These are phyloP conservation scores for Armadillidium nasatum DNA, from an alignment of 1,140 invertebrate species.

Conservation along the genomic window DNA sequence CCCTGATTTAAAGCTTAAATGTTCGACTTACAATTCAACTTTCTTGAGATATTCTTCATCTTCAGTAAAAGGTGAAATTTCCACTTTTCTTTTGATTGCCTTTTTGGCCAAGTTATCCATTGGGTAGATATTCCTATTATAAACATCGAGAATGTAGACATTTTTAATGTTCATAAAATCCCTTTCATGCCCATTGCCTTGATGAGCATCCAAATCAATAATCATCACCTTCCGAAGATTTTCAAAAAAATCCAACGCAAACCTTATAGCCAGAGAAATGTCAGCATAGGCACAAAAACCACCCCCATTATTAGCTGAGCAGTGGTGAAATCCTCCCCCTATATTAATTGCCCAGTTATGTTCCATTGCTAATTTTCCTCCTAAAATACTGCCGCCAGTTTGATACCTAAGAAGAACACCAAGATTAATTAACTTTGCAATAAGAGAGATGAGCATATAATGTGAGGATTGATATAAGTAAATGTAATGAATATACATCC, in stretches of 20 bases:
- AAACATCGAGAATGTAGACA: conserved; percentile 82
- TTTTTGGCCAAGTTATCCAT: conserved; percentile 67
- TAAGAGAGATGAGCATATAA: not conserved
- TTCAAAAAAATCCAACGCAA: conserved; percentile 59
- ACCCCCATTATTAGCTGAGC: conserved; percentile 64
- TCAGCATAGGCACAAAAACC: conserved; percentile 87
- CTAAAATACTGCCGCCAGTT: conserved; percentile 74
- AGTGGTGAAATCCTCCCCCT: conserved; percentile 85
- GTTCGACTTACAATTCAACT: conserved; percentile 59
- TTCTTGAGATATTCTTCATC: conserved; percentile 67
- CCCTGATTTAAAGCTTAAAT: no score
- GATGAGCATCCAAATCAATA: conserved; percentile 82
- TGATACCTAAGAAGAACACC: conserved; percentile 59
- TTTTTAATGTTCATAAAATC: conserved; percentile 65
- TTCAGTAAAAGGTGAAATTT: conserved; percentile 60
- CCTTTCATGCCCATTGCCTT: conserved; percentile 79
- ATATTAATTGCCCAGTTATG: conserved; percentile 82
- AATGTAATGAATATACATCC: not conserved
- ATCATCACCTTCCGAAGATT: conserved; percentile 69
- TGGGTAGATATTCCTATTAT: conserved; percentile 77
- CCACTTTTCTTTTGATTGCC: conserved; percentile 67
- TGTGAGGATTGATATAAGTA: not conserved
- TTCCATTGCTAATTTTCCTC: conserved; percentile 71
- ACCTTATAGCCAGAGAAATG: conserved; percentile 69
- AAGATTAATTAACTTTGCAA: conserved; percentile 32